Evolutionary conservation across 1,140 invertebrate genomes (phyloP).

Genomic region (Drosophila sturtevanti): DNA sequence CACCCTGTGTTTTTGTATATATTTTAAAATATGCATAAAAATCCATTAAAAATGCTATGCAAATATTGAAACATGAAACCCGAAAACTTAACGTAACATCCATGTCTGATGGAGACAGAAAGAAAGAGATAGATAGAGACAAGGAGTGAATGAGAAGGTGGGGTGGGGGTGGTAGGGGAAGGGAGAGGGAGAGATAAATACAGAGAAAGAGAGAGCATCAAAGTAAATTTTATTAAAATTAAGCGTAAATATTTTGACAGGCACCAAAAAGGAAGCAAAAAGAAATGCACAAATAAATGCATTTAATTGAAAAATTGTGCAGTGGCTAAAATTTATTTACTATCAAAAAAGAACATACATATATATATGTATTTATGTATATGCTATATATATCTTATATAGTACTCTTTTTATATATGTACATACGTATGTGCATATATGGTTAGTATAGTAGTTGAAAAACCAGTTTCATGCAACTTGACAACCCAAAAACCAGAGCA

Average conservation of each 20-base stretch:
- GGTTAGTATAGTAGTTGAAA: neutral
- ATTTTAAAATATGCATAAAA: constrained; percentile 69
- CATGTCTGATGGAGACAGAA: neutral
- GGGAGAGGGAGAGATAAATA: too few relatives aligned
- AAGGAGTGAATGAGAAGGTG: too few relatives aligned
- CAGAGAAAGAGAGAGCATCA: constrained; percentile 25
- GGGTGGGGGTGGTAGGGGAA: too few relatives aligned
- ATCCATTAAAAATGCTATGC: constrained; percentile 59
- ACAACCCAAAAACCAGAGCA: neutral
- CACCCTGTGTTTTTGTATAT: constrained; percentile 23
- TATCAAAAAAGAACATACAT: constrained; percentile 24
- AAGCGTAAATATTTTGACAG: constrained; percentile 78
- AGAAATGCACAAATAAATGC: constrained; percentile 20
- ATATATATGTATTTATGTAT: neutral
- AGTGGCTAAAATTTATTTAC: constrained; percentile 46
- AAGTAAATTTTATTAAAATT: constrained; percentile 78
- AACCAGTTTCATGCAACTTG: neutral
- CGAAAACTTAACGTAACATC: constrained; percentile 7
- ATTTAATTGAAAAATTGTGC: constrained; percentile 68
- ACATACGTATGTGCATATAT: neutral
- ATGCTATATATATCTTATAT: neutral
- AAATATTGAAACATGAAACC: constrained; percentile 51
- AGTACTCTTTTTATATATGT: neutral
- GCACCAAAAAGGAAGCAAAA: constrained; percentile 30
- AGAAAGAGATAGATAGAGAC: neutral